Evolutionary conservation across 2,888 invertebrate genomes (phyloP), one percentile per base, ranked within the genome.

Genomic region (Limnephilus marmoratus): DNA sequence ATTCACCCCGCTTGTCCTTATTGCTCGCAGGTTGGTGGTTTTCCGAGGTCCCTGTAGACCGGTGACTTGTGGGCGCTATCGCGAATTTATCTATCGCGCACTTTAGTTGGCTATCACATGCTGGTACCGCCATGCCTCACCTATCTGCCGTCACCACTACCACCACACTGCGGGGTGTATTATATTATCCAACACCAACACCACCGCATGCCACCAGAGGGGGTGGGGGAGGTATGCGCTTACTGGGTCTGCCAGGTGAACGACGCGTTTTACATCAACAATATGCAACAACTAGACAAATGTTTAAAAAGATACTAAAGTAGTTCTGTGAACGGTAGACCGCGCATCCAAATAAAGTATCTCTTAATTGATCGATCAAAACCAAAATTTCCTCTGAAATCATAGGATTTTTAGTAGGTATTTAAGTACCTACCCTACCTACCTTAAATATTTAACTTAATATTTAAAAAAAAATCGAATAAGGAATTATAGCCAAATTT

Each of bases 81-180:
- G 88, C 81, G 88, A 80, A 68, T 89, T 80, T 89, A 89, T 89
- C 88, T 34, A 31, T 80, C 88, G 88, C 88, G 68, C 80, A 80
- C 88, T 89, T 89, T 89, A 89, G 88, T 89, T 89, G 88, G 88
- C 89, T 90, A 90, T 90, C 90, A 41, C 90, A 90, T 90, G 90
- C 90, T 90, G 90, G 90, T 90, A 90, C 90, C 90, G 90, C 90
- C 82, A 90, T 90, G 90, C 37, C 88, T 89, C 88, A 89, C 88
- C 88, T 89, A 89, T 89, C 88, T 81, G 88, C 88, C 88, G 31
- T 29, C 86, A 86, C 86, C 86, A 24, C n/a, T 49, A 83, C 90
- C 18, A 29, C 82, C 37, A 37, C 85, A 41, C 53, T 31, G 29
- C n/a, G 34, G 13, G 34, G n/a, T 15, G 80, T 68, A 81, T 24